Conservation (phyloP, 2,888 invertebrate species). For the Drosophila dives region DNA sequence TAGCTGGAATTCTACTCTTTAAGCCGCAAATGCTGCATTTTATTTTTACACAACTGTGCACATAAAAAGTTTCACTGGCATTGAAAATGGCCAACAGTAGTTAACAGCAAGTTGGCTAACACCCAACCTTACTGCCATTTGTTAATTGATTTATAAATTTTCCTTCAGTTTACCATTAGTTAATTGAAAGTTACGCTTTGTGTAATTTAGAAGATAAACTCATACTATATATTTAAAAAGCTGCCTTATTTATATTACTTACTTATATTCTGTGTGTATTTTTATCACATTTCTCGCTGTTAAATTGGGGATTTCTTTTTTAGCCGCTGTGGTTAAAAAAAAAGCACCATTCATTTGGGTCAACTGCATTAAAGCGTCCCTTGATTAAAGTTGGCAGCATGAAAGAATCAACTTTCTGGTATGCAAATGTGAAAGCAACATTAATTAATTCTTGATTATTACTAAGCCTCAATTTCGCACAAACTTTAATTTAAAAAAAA, state of each 20-base stretch:
- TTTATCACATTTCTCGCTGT: not conserved
- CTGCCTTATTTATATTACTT: not conserved
- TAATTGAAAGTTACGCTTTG: constrained; percentile 39
- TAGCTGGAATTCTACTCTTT: constrained; percentile 52
- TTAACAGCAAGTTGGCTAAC: not conserved
- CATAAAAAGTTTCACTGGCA: constrained; percentile 57
- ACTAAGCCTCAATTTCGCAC: not conserved
- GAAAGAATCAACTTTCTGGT: constrained; percentile 9
- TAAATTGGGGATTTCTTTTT: constrained; percentile 25
- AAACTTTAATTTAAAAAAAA: not conserved
- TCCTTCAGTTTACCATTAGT: constrained; percentile 33
- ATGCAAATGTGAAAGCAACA: constrained; percentile 31
- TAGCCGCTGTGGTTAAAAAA: constrained; percentile 2
- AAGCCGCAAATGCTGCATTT: constrained; percentile 6
- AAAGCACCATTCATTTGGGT: constrained; percentile 29
- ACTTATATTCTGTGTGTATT: not conserved
- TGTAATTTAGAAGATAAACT: constrained; percentile 15
- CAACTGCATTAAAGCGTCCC: constrained; percentile 39
- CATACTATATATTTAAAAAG: constrained; percentile 18
- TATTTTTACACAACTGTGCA: constrained; percentile 39
- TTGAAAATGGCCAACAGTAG: constrained; percentile 58
- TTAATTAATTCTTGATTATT: not conserved
- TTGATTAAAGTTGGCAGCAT: constrained; percentile 13
- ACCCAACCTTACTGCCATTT: constrained; percentile 40
- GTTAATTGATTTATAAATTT: constrained; percentile 43